Evolutionary conservation across 1,140 invertebrate genomes (phyloP).

Genomic region (Lysiphlebus fabarum): DNA sequence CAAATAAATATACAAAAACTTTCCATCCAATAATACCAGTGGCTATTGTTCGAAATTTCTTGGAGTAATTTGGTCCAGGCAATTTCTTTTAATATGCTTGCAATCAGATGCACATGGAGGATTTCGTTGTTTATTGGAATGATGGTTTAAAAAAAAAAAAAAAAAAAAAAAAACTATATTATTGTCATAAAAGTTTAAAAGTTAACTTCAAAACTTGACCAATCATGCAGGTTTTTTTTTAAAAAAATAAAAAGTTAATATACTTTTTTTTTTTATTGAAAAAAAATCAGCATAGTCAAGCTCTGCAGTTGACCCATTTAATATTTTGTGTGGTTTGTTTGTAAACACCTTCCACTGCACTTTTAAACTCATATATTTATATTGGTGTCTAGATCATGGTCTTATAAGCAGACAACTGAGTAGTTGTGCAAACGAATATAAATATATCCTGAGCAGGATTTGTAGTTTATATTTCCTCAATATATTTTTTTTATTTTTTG

Average conservation of each 20-base stretch:
- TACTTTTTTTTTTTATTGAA: no score
- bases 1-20: not conserved
- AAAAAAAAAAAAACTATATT: no score
- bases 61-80: constrained; percentile 7
- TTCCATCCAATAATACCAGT: constrained; percentile 8
- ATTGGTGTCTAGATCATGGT: not conserved
- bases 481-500: not conserved
- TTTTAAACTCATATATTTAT: no score
- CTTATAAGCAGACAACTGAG: not conserved
- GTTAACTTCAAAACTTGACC: no score
- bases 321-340: constrained; percentile 24
- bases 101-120: constrained; percentile 19
- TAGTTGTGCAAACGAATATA: constrained; percentile 14
- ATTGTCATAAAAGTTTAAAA: not conserved
- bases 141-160: constrained; percentile 1
- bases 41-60: constrained; percentile 10
- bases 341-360: constrained; percentile 18
- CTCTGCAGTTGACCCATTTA: constrained; percentile 23
- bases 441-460: constrained; percentile 10
- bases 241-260: no score
- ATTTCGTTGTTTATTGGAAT: not conserved
- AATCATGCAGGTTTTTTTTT: no score
- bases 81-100: constrained; percentile 20
- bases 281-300: no score
- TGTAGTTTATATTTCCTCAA: not conserved